These are phyloP conservation scores for Drosophila orosa DNA, from an alignment of 1,140 invertebrate species.

Conservation along the genomic window DNA sequence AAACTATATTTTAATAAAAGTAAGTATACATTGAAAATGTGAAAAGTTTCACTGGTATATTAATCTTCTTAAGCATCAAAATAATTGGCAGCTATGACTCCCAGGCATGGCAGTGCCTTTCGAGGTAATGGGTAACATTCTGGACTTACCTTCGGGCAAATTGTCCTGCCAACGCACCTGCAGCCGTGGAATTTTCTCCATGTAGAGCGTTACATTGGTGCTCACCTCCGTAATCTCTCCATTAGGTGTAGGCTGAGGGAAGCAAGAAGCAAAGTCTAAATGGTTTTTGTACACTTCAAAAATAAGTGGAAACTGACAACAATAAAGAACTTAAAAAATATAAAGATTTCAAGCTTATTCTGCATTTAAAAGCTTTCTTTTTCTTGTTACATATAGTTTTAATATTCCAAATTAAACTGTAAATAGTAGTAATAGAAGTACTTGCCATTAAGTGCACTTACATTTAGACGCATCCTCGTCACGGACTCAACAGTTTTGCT, in stretches of 20 bases:
- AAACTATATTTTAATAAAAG: not conserved
- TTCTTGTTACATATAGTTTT: too few species aligned
- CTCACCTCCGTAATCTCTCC: slow-evolving; percentile 55
- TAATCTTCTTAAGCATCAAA: not conserved
- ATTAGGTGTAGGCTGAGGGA: not conserved
- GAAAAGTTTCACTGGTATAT: not conserved
- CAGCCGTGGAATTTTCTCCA: slow-evolving; percentile 65
- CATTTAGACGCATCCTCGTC: slow-evolving; percentile 14
- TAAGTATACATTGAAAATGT: not conserved
- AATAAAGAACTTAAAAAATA: not conserved
- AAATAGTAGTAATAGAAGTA: not conserved
- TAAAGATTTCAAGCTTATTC: too few species aligned
- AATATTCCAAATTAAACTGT: too few species aligned
- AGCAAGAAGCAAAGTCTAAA: not conserved
- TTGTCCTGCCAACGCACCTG: slow-evolving; percentile 75
- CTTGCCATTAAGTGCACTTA: slow-evolving; percentile 6
- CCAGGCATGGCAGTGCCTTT: not conserved
- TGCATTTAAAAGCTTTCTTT: too few species aligned
- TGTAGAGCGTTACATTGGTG: slow-evolving; percentile 63
- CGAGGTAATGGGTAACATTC: not conserved
- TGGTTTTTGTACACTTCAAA: not conserved
- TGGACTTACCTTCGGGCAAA: slow-evolving; percentile 62
- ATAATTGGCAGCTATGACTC: not conserved
- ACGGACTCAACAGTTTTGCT: not conserved
- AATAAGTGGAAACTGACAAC: not conserved